phyloP scores from a whole-genome alignment of 1,140 invertebrate genomes.

The Ooceraea biroi region DNA sequence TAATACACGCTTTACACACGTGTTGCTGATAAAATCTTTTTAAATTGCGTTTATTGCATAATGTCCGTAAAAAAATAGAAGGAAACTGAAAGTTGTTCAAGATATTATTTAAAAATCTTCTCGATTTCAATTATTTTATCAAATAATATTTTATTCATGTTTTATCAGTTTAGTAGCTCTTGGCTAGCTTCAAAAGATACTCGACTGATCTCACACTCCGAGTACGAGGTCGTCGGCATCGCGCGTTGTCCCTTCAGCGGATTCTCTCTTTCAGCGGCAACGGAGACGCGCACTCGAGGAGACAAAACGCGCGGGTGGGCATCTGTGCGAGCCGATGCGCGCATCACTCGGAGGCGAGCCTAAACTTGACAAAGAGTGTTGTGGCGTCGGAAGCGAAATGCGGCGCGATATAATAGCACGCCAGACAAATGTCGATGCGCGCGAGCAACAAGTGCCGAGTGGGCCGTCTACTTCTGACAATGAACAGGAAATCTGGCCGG shows the following conservation, averaged over 20 bases:
- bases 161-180: too few species aligned
- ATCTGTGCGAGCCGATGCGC: conserved; percentile 30
- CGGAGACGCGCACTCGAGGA: neutral
- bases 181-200: too few species aligned
- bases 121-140: too few species aligned
- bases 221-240: too few species aligned
- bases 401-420: conserved; percentile 63
- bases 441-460: conserved; percentile 74
- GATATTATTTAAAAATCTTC: too few species aligned
- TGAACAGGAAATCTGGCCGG: conserved; percentile 74
- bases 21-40: neutral
- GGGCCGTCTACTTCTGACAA: conserved; percentile 76
- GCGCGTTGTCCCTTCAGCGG: conserved; percentile 8
- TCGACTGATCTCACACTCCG: too few species aligned
- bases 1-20: neutral
- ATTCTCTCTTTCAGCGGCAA: neutral
- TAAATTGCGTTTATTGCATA: neutral
- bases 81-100: too few species aligned
- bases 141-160: too few species aligned
- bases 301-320: conserved; percentile 35
- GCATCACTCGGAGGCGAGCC: conserved; percentile 28
- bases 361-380: conserved; percentile 69
- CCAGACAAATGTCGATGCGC: conserved; percentile 75
- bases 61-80: neutral
- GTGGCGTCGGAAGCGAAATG: conserved; percentile 65